phyloP scores from a whole-genome alignment of 2,888 invertebrate species.

The Dendrolimus pini region DNA sequence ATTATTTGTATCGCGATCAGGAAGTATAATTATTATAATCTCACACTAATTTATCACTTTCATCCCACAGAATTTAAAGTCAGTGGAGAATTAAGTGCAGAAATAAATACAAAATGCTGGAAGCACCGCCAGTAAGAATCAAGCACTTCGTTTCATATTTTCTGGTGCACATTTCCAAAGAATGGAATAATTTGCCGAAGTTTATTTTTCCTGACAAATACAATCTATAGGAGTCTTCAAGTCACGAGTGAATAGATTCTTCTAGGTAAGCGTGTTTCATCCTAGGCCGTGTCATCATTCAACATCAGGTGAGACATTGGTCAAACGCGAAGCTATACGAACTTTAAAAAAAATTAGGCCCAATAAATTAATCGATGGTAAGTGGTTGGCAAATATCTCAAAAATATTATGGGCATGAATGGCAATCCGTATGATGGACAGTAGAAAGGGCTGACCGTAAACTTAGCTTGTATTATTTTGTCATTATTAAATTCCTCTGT shows the following conservation, averaged over 20 bases:
- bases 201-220: too few relatives aligned
- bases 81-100: too few relatives aligned
- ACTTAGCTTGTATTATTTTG: conserved; percentile 75
- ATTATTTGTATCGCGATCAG: conserved; percentile 29
- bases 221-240: too few relatives aligned
- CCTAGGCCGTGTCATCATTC: too few relatives aligned
- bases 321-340: background rate
- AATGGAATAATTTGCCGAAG: too few relatives aligned
- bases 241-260: too few relatives aligned
- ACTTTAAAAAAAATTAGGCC: conserved; percentile 19
- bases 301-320: too few relatives aligned
- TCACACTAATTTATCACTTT: background rate
- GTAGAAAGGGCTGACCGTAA: conserved; percentile 73
- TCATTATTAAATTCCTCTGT: conserved; percentile 77
- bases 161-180: too few relatives aligned
- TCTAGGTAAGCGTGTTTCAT: too few relatives aligned
- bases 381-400: conserved; percentile 65
- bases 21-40: background rate
- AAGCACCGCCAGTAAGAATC: background rate
- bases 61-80: background rate
- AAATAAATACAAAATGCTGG: too few relatives aligned
- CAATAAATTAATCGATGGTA: conserved; percentile 68
- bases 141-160: background rate
- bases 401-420: conserved; percentile 72
- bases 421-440: conserved; percentile 72